Evolutionary conservation across 2,797 vertebrate genomes (phyloP), one percentile per base, ranked within the genome.

Genomic region (Clamator glandarius): DNA sequence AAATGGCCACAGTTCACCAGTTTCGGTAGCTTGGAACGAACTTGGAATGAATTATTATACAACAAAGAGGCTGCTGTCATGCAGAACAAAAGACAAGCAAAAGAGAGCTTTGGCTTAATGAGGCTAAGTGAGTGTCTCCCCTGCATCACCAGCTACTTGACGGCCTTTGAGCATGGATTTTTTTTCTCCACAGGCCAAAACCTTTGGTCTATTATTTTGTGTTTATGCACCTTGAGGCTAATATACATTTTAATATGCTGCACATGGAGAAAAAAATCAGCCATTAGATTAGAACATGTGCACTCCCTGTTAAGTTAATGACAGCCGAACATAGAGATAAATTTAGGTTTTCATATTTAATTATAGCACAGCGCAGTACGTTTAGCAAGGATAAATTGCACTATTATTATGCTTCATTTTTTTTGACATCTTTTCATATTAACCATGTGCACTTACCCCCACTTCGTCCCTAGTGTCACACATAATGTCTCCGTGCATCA

Each of bases 311-410:
- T 98, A 98, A 98, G 99, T 99, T 98, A 99, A 99, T 98, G 98
- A 99, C 98, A 98, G 97, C 98, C 97, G 97, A 98, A 98, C 97
- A 97, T 97, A 98, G 98, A 98, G 97, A 99, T 99, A 99, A 98
- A 99, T 99, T 98, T 98, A 98, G 98, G 98, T 99, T 99, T 99
- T 99, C 98, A 98, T 98, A 98, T 99, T 99, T 99, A 99, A 99
- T 99, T 99, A 99, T 98, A 98, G 98, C 96, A 97, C 98, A 98
- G 98, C 97, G 97, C 97, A 96, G 98, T 98, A 97, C 98, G 87
- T 98, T 99, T 98, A 98, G 97, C 98, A 97, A 97, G 98, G 98
- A 99, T 99, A 99, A 99, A 99, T 98, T 98, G 98, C 98, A 98
- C 98, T 97, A 98, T 99, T 99, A 98, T 98, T 98, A 98, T 98